Evolutionary conservation across 2,113 vertebrate species (phyloP).

Genomic region (Rhabdomys dilectus): DNA sequence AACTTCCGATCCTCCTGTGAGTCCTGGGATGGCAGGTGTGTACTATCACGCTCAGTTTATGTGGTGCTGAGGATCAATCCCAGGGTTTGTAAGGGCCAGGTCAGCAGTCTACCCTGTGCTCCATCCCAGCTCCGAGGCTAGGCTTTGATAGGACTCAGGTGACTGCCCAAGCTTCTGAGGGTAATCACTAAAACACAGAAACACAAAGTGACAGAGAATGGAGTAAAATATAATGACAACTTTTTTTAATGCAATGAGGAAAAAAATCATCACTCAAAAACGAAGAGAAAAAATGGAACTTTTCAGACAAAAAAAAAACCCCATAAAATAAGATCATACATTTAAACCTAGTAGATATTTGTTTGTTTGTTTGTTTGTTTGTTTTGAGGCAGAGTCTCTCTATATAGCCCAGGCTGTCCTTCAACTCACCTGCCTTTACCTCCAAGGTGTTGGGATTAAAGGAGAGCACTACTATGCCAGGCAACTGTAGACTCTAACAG

Average conservation of each 20-base stretch:
- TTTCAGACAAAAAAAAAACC: background rate
- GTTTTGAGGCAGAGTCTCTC: background rate
- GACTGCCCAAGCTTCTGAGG: background rate
- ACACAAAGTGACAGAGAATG: background rate
- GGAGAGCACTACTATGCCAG: background rate
- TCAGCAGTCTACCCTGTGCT: background rate
- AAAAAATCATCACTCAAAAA: background rate
- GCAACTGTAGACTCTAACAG: background rate
- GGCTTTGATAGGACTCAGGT: constrained; percentile 11
- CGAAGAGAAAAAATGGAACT: background rate
- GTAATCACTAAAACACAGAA: constrained; percentile 39
- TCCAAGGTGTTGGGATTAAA: background rate
- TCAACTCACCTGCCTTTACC: background rate
- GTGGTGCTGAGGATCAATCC: background rate
- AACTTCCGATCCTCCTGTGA: background rate
- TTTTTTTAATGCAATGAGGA: background rate
- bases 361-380: background rate
- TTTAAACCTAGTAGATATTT: background rate
- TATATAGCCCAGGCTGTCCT: background rate
- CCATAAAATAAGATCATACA: constrained; percentile 1
- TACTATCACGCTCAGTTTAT: background rate
- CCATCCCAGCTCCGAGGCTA: constrained; percentile 62
- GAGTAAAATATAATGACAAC: background rate
- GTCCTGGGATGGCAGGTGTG: background rate
- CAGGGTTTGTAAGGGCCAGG: too few relatives aligned